Evolutionary conservation across 2,113 vertebrate genomes (phyloP), one percentile per base, ranked within the genome.

Genomic region (Furnarius figulus): DNA sequence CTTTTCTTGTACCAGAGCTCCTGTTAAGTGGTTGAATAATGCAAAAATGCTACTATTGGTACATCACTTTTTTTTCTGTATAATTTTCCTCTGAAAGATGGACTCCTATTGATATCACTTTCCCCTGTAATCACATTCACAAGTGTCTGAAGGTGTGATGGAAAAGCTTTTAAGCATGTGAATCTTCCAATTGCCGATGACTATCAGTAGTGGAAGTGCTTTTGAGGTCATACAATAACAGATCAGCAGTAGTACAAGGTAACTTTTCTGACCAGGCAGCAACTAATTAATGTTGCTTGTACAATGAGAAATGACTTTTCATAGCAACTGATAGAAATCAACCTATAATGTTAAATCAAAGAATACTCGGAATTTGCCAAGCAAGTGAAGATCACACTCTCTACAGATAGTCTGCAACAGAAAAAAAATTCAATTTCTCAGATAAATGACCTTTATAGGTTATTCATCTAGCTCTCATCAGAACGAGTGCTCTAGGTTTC

Each of bases 231-330:
- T n/a, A 56, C 56, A 87, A 22, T 46, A 52, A 39, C 27, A 74
- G 37, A 71, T 67, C 88, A 88, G 79, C 73, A 56, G 37, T 37
- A 75, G 50, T 10, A 59, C 56, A 84, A 47, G 46, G 76, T 68
- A 94, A 44, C 76, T 93, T 90, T 90, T 91, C 83, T 89, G 72
- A 93, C 52, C 37, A 63, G 66, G 49, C 67, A 87, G 50, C 39
- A 80, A 37, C 67, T 93, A 93, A 89, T 86, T 93, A 95, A 65
- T 65, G 49, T 59, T 89, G 55, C 23, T 77, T 72, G 14, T 75
- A 65, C 65, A 65, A 66, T 40, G 72, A 88, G 55, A 91, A 94
- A 81, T 63, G 0, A 65, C 72, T 84, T 77, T 80, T 18, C 44
- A 47, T 1, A 12, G 59, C 52, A 75, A 66, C 42, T 59, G 85